Conservation (phyloP, 2,797 vertebrate species). For the Cirrhinus mrigala region DNA sequence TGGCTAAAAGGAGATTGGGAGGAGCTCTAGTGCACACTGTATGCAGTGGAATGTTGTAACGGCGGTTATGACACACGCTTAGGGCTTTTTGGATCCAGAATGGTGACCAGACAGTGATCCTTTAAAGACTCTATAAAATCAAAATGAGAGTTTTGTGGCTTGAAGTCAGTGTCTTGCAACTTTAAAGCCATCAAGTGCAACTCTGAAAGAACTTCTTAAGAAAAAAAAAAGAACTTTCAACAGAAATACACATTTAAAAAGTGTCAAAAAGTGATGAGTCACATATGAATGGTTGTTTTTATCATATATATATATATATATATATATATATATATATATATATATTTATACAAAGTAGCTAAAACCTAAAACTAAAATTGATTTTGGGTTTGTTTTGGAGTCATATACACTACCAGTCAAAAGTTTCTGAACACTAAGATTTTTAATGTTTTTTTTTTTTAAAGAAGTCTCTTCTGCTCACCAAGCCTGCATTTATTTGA, state of each 20-base stretch:
- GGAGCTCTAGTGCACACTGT: background rate
- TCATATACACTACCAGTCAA: too few relatives aligned
- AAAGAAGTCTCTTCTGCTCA: too few relatives aligned
- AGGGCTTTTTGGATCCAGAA: background rate
- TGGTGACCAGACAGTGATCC: background rate
- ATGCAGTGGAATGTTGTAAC: constrained; percentile 2
- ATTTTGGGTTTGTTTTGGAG: background rate
- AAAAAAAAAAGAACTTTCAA: background rate
- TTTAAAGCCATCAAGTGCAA: background rate
- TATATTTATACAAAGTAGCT: too few relatives aligned
- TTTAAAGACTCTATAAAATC: constrained; percentile 12
- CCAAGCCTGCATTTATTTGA: too few relatives aligned
- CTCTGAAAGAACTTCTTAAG: background rate
- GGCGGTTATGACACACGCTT: background rate
- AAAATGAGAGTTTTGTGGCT: background rate
- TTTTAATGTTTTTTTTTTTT: too few relatives aligned
- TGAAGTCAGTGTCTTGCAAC: background rate
- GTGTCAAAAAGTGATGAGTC: background rate
- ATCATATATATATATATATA: too few relatives aligned
- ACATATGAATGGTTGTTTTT: background rate
- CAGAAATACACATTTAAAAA: background rate
- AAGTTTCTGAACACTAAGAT: too few relatives aligned
- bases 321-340: too few relatives aligned
- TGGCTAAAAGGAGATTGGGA: constrained; percentile 40
- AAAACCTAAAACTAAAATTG: background rate